Evolutionary conservation across 2,113 vertebrate genomes (phyloP).

Genomic region (Takifugu bimaculatus): DNA sequence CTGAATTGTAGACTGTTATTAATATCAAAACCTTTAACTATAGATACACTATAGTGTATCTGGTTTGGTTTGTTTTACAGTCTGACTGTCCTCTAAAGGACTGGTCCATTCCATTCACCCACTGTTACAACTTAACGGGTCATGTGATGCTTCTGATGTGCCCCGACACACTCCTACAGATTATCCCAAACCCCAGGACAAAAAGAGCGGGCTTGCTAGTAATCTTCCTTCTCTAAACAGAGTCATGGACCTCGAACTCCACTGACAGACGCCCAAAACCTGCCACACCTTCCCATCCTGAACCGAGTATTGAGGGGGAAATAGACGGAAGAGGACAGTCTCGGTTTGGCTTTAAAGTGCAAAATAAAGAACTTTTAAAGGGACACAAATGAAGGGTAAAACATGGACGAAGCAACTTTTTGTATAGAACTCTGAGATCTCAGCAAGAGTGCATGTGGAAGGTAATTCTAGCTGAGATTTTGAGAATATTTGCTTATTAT

Average conservation of each 20-base stretch:
- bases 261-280: conserved; percentile 28
- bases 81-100: too few relatives aligned
- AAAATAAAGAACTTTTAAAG: background rate
- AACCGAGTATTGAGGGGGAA: background rate
- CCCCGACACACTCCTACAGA: conserved; percentile 27
- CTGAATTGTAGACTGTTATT: too few relatives aligned
- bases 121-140: conserved; percentile 1
- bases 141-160: conserved; percentile 20
- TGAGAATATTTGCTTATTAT: conserved; percentile 62
- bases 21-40: too few relatives aligned
- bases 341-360: conserved; percentile 23
- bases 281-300: conserved; percentile 17
- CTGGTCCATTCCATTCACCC: too few relatives aligned
- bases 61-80: too few relatives aligned
- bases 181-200: conserved; percentile 32
- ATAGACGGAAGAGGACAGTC: conserved; percentile 3
- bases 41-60: too few relatives aligned
- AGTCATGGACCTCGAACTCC: conserved; percentile 7
- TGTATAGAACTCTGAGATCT: conserved; percentile 33
- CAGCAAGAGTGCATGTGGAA: conserved; percentile 35
- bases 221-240: conserved; percentile 38
- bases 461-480: conserved; percentile 52
- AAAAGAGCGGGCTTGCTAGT: conserved; percentile 25
- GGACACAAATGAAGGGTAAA: conserved; percentile 2
- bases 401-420: conserved; percentile 22